Evolutionary conservation across 2,888 invertebrate genomes (phyloP).

Genomic region (Pasiphila rectangulata): DNA sequence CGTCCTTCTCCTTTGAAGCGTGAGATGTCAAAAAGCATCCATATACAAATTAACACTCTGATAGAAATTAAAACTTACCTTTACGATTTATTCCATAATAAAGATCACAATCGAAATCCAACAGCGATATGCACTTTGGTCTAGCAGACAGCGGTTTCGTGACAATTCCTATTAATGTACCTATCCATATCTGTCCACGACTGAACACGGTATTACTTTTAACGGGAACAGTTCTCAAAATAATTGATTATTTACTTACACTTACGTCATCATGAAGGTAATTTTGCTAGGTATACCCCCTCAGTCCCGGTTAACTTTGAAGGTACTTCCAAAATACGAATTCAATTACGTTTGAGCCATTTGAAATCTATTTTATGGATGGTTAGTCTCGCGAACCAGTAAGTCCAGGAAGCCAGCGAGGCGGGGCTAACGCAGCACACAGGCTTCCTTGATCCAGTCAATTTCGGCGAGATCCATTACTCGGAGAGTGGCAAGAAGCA

Average conservation of each 20-base stretch:
- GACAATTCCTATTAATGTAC: conserved; percentile 36
- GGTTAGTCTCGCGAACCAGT: conserved; percentile 28
- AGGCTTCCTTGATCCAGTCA: conserved; percentile 76
- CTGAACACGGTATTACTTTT: conserved; percentile 24
- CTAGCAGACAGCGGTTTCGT: conserved; percentile 40
- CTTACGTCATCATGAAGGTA: conserved; percentile 7
- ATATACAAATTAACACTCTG: conserved; percentile 2
- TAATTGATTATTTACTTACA: not conserved
- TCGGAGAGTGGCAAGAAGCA: conserved; percentile 79
- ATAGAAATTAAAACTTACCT: conserved; percentile 23
- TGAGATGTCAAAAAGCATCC: not conserved
- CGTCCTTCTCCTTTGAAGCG: too few relatives aligned
- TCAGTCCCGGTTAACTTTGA: not conserved
- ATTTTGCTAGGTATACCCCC: not conserved
- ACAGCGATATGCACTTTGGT: conserved; percentile 52
- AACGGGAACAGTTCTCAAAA: conserved; percentile 5
- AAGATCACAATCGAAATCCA: conserved; percentile 38
- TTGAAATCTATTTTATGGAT: conserved; percentile 24
- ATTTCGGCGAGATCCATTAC: conserved; percentile 81
- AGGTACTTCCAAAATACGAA: conserved; percentile 21
- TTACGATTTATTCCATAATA: conserved; percentile 44
- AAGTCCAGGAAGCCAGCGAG: conserved; percentile 33
- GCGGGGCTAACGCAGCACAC: conserved; percentile 62
- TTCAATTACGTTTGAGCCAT: conserved; percentile 27
- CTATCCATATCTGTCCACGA: conserved; percentile 15